A percentile compares a stretch with the other conserved stretches of the same genome.
Evolutionary conservation across 2,797 vertebrate species (phyloP).

Genomic region (Malurus splendens): DNA sequence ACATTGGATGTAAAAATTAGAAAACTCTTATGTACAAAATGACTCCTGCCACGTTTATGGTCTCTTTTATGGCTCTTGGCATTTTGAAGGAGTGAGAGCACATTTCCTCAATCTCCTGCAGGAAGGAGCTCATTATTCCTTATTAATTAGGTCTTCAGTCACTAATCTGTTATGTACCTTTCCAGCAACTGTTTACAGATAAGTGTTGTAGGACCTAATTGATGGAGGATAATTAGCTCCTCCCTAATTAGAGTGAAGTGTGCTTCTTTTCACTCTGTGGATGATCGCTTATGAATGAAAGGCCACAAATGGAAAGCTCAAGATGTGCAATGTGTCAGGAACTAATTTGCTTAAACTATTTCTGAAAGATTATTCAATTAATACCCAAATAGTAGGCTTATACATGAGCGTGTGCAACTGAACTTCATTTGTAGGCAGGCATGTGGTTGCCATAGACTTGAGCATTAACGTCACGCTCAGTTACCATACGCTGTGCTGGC

Average conservation of each 20-base stretch:
- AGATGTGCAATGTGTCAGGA: slow-evolving; percentile 42
- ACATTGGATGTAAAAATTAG: neutral
- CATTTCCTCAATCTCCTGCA: slow-evolving; percentile 16
- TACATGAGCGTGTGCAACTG: neutral
- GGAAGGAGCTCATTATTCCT: slow-evolving; percentile 64
- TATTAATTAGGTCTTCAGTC: slow-evolving; percentile 71
- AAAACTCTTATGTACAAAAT: neutral
- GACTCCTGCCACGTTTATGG: neutral
- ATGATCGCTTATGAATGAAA: slow-evolving; percentile 61
- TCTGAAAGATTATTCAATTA: slow-evolving; percentile 68
- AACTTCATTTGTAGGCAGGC: slow-evolving; percentile 23
- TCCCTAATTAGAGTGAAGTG: slow-evolving; percentile 68
- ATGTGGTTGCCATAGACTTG: slow-evolving; percentile 6
- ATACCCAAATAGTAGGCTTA: slow-evolving; percentile 39
- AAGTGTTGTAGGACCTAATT: slow-evolving; percentile 67
- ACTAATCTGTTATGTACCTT: slow-evolving; percentile 64
- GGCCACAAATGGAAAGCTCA: slow-evolving; percentile 51
- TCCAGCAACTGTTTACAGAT: slow-evolving; percentile 69
- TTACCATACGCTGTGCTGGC: neutral
- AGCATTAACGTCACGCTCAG: neutral
- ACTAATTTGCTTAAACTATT: slow-evolving; percentile 68
- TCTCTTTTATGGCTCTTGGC: neutral
- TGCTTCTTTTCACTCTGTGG: slow-evolving; percentile 52
- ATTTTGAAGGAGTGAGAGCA: slow-evolving; percentile 18
- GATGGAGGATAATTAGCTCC: slow-evolving; percentile 65